A percentile compares a stretch with the other conserved stretches of the same genome.
Conservation (phyloP, 2,888 invertebrate species). For the Ormyrus pomaceus region DNA sequence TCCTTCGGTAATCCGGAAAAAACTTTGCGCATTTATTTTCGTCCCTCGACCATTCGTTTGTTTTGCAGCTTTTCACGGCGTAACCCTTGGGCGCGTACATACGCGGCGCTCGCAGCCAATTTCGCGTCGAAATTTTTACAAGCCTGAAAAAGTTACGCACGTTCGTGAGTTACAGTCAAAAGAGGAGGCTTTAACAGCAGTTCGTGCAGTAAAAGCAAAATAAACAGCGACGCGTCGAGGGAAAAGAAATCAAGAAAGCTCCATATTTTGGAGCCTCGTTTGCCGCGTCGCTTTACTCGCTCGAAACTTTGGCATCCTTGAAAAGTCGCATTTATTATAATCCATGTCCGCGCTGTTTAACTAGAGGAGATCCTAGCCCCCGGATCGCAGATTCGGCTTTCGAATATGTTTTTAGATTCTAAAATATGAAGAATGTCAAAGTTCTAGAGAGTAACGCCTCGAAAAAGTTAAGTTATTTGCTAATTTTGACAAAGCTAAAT, state of each 20-base stretch:
- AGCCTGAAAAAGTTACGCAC: constrained; percentile 13
- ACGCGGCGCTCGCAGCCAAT: background rate
- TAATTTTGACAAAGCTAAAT: no score
- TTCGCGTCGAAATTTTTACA: constrained; percentile 28
- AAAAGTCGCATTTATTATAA: no score
- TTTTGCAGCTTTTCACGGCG: no score
- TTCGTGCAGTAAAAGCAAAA: constrained; percentile 12
- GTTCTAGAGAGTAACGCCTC: no score
- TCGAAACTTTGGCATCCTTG: no score
- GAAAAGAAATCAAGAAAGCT: constrained; percentile 26
- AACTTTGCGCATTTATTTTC: background rate
- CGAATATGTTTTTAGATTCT: no score
- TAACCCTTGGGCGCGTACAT: no score
- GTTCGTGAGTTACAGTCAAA: background rate
- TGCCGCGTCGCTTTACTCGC: background rate
- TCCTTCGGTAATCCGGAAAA: background rate
- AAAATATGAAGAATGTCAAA: no score
- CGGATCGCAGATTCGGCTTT: no score
- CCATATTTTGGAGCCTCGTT: constrained; percentile 13
- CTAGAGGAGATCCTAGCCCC: no score
- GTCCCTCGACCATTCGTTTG: background rate
- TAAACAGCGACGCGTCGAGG: background rate
- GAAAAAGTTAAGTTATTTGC: no score
- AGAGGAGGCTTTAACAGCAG: background rate
- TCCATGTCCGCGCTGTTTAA: no score